These are phyloP conservation scores for Lichenostomus cassidix DNA, from an alignment of 2,113 vertebrate genomes.

Conservation along the genomic window DNA sequence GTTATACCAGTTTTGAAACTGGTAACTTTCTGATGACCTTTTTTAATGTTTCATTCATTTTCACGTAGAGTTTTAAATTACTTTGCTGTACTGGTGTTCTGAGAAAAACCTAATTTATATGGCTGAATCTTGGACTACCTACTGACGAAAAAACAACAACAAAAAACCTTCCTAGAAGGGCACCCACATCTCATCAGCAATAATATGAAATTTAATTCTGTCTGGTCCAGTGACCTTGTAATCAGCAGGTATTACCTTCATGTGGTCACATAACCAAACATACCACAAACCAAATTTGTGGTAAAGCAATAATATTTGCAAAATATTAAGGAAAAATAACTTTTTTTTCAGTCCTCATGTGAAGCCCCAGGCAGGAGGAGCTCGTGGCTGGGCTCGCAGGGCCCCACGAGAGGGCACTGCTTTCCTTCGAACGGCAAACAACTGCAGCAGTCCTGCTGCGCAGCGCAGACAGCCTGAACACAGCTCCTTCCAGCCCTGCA, in stretches of 20 bases:
- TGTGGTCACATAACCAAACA: rapidly evolving
- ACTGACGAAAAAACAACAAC: background rate
- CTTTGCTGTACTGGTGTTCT: background rate
- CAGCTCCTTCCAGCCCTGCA: background rate
- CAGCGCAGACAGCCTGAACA: background rate
- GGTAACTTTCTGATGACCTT: background rate
- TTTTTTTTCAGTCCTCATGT: background rate
- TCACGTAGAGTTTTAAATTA: background rate
- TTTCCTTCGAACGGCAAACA: background rate
- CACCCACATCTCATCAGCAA: background rate
- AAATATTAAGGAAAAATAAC: background rate
- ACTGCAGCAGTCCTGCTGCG: background rate
- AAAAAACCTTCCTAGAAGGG: background rate
- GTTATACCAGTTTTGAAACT: background rate
- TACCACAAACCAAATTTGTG: no score
- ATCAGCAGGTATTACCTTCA: background rate
- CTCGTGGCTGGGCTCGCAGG: background rate
- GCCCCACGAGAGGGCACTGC: slow-evolving; percentile 74
- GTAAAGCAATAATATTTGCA: background rate
- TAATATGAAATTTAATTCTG: background rate
- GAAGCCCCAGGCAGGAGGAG: background rate
- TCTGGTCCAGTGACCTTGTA: background rate
- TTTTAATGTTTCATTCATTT: background rate
- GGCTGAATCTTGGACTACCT: background rate
- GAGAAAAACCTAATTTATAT: background rate